These are phyloP conservation scores for Eurois occulta DNA, from an alignment of 2,888 invertebrate genomes.

Conservation along the genomic window DNA sequence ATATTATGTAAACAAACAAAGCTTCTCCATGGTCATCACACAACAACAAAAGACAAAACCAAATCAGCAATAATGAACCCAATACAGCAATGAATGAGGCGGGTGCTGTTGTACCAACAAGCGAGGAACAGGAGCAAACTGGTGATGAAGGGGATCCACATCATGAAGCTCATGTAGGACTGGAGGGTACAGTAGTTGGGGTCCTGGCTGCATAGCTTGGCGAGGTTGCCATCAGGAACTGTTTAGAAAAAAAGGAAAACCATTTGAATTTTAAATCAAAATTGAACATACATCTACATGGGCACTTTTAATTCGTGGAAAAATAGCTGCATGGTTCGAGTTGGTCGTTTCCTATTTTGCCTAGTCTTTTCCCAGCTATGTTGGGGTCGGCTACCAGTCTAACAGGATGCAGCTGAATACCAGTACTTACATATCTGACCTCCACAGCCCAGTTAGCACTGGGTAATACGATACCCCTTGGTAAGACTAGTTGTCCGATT, in stretches of 20 bases:
- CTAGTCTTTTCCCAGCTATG: too few species aligned
- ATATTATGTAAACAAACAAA: neutral
- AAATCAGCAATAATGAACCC: constrained; percentile 26
- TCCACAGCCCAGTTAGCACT: too few species aligned
- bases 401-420: too few species aligned
- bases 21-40: neutral
- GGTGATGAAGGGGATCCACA: constrained; percentile 36
- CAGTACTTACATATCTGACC: too few species aligned
- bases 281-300: too few species aligned
- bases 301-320: too few species aligned
- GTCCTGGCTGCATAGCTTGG: neutral
- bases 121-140: constrained; percentile 29
- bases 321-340: too few species aligned
- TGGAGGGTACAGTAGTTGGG: neutral
- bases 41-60: neutral
- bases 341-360: too few species aligned
- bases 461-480: too few species aligned
- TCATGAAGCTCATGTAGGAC: neutral
- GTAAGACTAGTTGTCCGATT: too few species aligned
- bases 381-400: too few species aligned
- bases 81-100: constrained; percentile 33
- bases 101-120: constrained; percentile 18
- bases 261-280: neutral
- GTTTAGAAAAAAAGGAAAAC: neutral
- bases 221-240: neutral